Conservation (phyloP, 2,888 invertebrate species). For the Cancer borealis region DNA sequence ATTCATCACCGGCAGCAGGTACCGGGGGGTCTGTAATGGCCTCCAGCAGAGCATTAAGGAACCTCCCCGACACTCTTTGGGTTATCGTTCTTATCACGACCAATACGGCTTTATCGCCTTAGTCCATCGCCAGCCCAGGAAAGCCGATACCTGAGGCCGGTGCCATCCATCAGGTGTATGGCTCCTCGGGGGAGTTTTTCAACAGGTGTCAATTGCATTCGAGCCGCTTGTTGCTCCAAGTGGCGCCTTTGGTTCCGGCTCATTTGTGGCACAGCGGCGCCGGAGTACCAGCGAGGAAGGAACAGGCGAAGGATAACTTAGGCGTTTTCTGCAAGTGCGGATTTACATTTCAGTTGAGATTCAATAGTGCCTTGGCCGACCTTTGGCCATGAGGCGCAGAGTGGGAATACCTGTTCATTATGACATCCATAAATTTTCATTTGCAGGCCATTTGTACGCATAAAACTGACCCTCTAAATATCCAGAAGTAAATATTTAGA, state of each 20-base stretch:
- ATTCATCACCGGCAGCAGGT: conserved; percentile 51
- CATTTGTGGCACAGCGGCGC: conserved; percentile 59
- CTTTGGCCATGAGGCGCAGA: not conserved
- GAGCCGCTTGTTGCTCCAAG: conserved; percentile 65
- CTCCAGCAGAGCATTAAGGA: conserved; percentile 55
- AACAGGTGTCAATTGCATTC: conserved; percentile 70
- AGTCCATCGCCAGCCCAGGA: conserved; percentile 57
- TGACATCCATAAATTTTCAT: not conserved
- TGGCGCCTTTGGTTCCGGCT: conserved; percentile 65
- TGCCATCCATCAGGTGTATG: conserved; percentile 65
- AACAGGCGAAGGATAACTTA: not conserved
- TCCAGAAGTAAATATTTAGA: not conserved
- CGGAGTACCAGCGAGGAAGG: not conserved
- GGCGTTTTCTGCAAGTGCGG: not conserved
- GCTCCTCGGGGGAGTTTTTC: conserved; percentile 69
- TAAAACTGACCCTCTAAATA: not conserved
- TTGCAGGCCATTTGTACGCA: not conserved
- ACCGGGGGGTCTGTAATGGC: conserved; percentile 28
- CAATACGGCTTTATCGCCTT: conserved; percentile 66
- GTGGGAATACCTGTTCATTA: not conserved
- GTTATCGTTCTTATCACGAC: conserved; percentile 68
- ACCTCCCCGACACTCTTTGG: conserved; percentile 47
- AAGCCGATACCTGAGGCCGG: conserved; percentile 55
- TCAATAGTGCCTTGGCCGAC: conserved; percentile 37
- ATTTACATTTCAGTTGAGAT: conserved; percentile 30